These are phyloP conservation scores for Lichenostomus cassidix DNA, from an alignment of 2,113 vertebrate genomes.

Conservation along the genomic window DNA sequence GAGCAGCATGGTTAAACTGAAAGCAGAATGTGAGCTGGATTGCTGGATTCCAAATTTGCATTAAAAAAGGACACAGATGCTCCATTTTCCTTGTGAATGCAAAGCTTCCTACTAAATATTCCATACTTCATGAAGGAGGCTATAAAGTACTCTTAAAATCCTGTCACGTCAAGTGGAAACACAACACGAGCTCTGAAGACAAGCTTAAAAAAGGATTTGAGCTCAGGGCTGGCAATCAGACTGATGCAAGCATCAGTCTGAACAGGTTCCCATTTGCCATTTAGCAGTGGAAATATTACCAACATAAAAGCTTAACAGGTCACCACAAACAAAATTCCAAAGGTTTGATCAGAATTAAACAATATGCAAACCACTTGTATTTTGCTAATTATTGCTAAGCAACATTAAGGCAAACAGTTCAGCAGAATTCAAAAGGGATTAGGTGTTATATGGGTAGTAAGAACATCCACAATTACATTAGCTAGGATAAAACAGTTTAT, in stretches of 20 bases:
- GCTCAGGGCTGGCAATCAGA: neutral
- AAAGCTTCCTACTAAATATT: neutral
- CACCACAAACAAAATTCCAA: neutral
- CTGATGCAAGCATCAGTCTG: neutral
- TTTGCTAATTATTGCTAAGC: neutral
- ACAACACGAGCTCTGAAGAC: neutral
- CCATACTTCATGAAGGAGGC: neutral
- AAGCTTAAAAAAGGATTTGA: neutral
- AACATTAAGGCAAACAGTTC: neutral
- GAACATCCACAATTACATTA: constrained; percentile 35
- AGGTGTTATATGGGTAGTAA: neutral
- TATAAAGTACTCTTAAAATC: neutral
- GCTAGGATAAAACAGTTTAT: constrained; percentile 11
- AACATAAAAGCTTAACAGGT: neutral
- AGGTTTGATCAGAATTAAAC: neutral
- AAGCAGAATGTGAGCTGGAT: neutral
- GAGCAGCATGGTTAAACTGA: neutral
- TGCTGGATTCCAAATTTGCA: neutral
- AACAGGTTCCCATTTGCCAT: neutral
- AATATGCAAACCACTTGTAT: neutral
- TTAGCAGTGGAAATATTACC: neutral
- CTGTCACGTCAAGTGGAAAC: neutral
- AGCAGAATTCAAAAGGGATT: neutral
- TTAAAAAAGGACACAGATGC: neutral
- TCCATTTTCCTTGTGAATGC: neutral